These are phyloP conservation scores for Rhodophaea formosa DNA, from an alignment of 2,888 invertebrate genomes.

Conservation along the genomic window DNA sequence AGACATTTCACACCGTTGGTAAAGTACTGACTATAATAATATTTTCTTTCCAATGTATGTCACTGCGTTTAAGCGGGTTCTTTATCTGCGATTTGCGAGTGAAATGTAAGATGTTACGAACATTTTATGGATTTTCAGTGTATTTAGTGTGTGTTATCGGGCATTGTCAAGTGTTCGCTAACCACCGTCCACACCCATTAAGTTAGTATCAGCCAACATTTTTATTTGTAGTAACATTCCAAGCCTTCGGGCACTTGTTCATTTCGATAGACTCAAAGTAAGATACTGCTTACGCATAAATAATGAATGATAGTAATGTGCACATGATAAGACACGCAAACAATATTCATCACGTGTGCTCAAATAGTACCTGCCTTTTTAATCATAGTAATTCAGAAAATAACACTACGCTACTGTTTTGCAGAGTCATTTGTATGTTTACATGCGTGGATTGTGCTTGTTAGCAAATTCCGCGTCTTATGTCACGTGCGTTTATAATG, in stretches of 20 bases:
- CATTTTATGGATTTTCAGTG: neutral
- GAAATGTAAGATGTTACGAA: neutral
- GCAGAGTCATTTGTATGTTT: neutral
- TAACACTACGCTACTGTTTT: neutral
- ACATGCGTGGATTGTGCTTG: neutral
- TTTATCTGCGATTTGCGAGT: neutral
- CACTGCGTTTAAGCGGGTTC: neutral
- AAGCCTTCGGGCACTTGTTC: neutral
- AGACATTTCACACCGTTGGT: too few species aligned
- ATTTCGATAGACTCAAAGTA: neutral
- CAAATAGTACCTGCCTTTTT: neutral
- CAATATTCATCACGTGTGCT: neutral
- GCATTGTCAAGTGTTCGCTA: slow-evolving; percentile 37
- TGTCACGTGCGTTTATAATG: neutral
- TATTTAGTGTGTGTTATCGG: slow-evolving; percentile 36
- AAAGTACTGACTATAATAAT: too few species aligned
- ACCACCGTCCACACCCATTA: slow-evolving; percentile 20
- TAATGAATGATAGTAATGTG: neutral
- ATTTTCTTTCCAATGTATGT: too few species aligned
- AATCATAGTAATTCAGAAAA: neutral
- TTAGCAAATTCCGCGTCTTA: neutral
- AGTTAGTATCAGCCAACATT: neutral
- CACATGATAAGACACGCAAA: neutral
- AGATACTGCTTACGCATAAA: neutral
- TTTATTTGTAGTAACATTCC: neutral